These are phyloP conservation scores for Drosophila nr. fundita DNA, from an alignment of 2,888 invertebrate genomes.

Conservation along the genomic window DNA sequence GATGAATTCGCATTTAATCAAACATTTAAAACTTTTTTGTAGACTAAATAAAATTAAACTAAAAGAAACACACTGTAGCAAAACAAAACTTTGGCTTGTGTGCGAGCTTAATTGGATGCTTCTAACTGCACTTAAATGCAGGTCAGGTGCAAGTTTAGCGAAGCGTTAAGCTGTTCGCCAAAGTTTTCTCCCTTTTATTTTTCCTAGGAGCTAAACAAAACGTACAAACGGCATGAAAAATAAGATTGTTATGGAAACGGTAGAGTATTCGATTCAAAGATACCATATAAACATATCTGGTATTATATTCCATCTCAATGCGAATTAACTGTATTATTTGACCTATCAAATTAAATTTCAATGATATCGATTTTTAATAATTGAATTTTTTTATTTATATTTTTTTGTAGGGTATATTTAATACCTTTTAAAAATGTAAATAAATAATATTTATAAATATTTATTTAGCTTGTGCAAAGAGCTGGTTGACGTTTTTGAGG, in stretches of 20 bases:
- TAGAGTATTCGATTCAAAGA: neutral
- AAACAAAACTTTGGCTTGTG: constrained; percentile 26
- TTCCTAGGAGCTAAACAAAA: constrained; percentile 12
- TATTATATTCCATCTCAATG: neutral
- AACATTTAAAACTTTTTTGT: constrained; percentile 77
- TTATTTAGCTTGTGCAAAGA: neutral
- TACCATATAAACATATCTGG: constrained; percentile 1
- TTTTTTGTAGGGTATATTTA: neutral
- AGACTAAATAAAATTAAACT: constrained; percentile 58
- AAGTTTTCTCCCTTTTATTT: constrained; percentile 33
- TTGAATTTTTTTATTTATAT: neutral
- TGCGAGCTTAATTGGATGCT: constrained; percentile 7
- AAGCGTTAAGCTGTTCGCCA: constrained; percentile 30
- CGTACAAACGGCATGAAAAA: constrained; percentile 7
- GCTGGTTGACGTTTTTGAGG: neutral
- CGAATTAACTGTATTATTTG: neutral
- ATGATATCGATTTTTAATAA: neutral
- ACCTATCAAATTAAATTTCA: neutral
- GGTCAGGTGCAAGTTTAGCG: constrained; percentile 10
- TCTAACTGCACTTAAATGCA: constrained; percentile 41
- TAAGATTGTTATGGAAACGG: neutral
- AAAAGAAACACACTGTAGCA: constrained; percentile 19
- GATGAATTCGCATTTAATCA: constrained; percentile 73
- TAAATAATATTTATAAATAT: no score
- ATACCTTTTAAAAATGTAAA: no score